Conservation (phyloP, 30 jellyfish, hydroid and myxozoan species). For the Aurelia coerulea region DNA sequence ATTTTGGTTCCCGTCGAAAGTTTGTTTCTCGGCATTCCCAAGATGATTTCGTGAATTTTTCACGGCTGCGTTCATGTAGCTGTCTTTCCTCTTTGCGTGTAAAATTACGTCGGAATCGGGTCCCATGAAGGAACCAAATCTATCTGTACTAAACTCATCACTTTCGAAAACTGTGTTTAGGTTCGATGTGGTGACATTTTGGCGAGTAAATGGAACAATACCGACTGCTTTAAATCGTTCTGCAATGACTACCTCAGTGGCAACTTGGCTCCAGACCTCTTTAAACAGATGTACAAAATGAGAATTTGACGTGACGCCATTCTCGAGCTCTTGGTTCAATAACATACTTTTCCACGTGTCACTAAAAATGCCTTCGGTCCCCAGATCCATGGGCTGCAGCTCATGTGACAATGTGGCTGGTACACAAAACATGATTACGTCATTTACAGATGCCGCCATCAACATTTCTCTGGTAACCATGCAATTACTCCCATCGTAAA, state of each 20-base stretch:
- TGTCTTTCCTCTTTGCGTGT: slow-evolving; percentile 33
- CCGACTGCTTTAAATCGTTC: slow-evolving; percentile 36
- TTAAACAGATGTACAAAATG: slow-evolving; percentile 14
- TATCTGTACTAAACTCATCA: slow-evolving; percentile 15
- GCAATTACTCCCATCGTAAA: slow-evolving; percentile 43
- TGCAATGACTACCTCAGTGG: slow-evolving; percentile 3
- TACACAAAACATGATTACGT: slow-evolving; percentile 55
- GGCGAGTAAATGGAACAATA: slow-evolving; percentile 41
- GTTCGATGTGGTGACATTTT: slow-evolving; percentile 5
- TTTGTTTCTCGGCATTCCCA: slow-evolving; percentile 23
- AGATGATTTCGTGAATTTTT: slow-evolving; percentile 12
- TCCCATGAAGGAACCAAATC: slow-evolving; percentile 12
- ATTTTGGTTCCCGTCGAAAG: slow-evolving; percentile 40
- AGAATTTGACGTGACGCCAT: neutral
- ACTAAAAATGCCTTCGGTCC: slow-evolving; percentile 23
- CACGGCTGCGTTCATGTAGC: slow-evolving; percentile 6
- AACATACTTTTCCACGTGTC: slow-evolving; percentile 34
- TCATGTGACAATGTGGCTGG: slow-evolving; percentile 42
- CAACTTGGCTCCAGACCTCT: slow-evolving; percentile 21
- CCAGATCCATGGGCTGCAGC: slow-evolving; percentile 48
- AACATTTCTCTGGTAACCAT: slow-evolving; percentile 40
- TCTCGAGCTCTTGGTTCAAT: neutral
- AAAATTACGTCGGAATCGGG: slow-evolving; percentile 32
- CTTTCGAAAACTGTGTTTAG: slow-evolving; percentile 24
- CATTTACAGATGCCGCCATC: slow-evolving; percentile 52